Percentiles rank a stretch among this genome's conserved stretches.
Conservation (phyloP, 1,140 invertebrate genomes). For the Muscidifurax raptorellus region DNA sequence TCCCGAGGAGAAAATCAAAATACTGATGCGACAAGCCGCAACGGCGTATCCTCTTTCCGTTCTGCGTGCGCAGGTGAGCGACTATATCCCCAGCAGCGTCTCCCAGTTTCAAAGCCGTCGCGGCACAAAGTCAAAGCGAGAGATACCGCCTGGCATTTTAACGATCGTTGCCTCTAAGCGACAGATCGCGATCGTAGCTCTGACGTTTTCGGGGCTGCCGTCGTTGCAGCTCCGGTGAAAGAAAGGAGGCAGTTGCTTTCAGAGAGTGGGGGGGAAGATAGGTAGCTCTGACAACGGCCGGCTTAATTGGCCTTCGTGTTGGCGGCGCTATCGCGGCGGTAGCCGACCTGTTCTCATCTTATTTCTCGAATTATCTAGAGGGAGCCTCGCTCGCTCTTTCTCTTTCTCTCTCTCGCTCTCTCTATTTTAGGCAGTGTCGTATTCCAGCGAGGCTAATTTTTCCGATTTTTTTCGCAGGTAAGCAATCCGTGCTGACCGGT, state of each 20-base stretch:
- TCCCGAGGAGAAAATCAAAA: conserved; percentile 5
- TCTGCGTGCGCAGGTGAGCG: not conserved
- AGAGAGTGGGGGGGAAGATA: not conserved
- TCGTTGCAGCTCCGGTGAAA: conserved; percentile 34
- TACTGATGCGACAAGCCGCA: not conserved
- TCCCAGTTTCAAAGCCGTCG: not conserved
- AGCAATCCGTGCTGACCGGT: not conserved
- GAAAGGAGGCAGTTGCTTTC: not conserved
- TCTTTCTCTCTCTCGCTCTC: not conserved
- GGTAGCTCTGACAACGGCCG: conserved; percentile 25
- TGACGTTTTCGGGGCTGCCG: conserved; percentile 62
- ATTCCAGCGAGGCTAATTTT: not conserved
- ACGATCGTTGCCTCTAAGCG: conserved; percentile 62
- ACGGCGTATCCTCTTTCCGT: not conserved
- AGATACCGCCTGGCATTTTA: conserved; percentile 62
- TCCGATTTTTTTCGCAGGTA: not conserved
- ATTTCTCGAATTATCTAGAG: conserved; percentile 42
- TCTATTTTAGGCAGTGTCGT: not conserved
- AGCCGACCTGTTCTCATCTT: conserved; percentile 54
- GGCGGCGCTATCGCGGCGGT: conserved; percentile 65
- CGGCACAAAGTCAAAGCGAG: conserved; percentile 32
- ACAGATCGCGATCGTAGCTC: conserved; percentile 60
- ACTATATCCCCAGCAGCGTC: not conserved
- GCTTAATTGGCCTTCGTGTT: conserved; percentile 73
- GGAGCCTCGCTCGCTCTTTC: not conserved